A percentile compares a stretch with the other conserved stretches of the same genome.
Evolutionary conservation across 1,140 invertebrate species (phyloP).

Genomic region (Aphis gossypii): DNA sequence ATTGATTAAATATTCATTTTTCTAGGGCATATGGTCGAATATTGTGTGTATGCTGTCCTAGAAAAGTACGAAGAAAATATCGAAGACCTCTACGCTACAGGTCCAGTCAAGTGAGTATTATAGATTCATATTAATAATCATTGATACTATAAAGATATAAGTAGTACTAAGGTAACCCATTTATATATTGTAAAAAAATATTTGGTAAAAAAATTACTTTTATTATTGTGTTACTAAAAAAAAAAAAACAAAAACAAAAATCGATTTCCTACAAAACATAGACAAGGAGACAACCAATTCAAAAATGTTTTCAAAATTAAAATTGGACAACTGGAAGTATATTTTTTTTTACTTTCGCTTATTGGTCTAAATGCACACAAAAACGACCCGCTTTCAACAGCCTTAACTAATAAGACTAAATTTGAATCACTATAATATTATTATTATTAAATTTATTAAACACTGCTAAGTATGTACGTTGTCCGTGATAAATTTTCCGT

Average conservation of each 20-base stretch:
- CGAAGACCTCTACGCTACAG: conserved; percentile 60
- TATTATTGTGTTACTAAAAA: too few species aligned
- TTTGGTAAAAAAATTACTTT: too few species aligned
- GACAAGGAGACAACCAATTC: too few species aligned
- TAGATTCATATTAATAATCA: neutral
- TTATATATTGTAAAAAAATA: neutral
- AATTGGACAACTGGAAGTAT: too few species aligned
- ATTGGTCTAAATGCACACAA: too few species aligned
- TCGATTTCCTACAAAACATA: too few species aligned
- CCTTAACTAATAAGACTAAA: neutral
- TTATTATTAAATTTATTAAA: neutral
- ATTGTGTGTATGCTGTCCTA: conserved; percentile 64
- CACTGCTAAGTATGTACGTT: neutral
- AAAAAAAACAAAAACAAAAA: too few species aligned
- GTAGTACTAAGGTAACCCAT: neutral
- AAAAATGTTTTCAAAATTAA: too few species aligned
- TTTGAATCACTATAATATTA: neutral
- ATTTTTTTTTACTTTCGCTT: too few species aligned
- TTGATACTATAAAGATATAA: neutral
- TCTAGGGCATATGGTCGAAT: conserved; percentile 65
- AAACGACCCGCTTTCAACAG: too few species aligned
- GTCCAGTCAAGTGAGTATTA: conserved; percentile 53
- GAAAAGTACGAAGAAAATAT: conserved; percentile 63
- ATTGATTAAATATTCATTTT: conserved; percentile 30
- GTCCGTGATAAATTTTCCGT: neutral